Base-by-base conservation (phyloP, 1,140 invertebrate species). In the Orius insidiosus region DNA sequence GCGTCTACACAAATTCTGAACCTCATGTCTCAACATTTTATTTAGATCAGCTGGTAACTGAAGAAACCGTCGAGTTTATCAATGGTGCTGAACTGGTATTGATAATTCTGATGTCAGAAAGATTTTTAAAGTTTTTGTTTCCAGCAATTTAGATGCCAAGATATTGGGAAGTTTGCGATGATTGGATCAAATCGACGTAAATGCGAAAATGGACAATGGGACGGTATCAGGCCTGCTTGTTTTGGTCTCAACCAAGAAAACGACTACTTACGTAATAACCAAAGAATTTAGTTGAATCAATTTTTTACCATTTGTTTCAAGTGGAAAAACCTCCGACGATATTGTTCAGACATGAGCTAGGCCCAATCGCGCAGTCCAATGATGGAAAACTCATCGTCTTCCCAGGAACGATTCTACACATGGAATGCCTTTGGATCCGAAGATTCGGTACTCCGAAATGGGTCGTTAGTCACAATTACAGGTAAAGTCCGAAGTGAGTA, bases 301-400 rank as follows among this genome's bases (percentile, higher is more conserved):
- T 15, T 31, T 43, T 11, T 3, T 31, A 3, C n/a, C 14, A 15
- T 5, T 3, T 36, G 2, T 40, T 51, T 52, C 5, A 56, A 83
- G 79, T 86, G 73, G 82, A 86, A 53, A 85, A 85, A 59, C 75
- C 81, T 0, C 84, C 85, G 0, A 87, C 85, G 3, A 84, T 88
- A 46, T 60, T 87, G 14, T 85, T 87, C 59, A 66, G 84, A 1
- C 78, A 85, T 60, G 72, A 79, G 37, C 63, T 76, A 19, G 85
- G 84, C 0, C 81, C 83, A 0, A 87, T 87, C 46, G 82, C 81
- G 2, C 83, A 88, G 63, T 85, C 78, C 46, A 86, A 84, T 54
- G 80, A 86, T 52, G 84, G 84, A 2, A 79, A 80, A 48, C 62
- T 88, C 11, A 74, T 89, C 34, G 80, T 88, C 0, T 86, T 84